phyloP scores from a whole-genome alignment of 1,140 invertebrate species.

The Phenacoccus solenopsis region DNA sequence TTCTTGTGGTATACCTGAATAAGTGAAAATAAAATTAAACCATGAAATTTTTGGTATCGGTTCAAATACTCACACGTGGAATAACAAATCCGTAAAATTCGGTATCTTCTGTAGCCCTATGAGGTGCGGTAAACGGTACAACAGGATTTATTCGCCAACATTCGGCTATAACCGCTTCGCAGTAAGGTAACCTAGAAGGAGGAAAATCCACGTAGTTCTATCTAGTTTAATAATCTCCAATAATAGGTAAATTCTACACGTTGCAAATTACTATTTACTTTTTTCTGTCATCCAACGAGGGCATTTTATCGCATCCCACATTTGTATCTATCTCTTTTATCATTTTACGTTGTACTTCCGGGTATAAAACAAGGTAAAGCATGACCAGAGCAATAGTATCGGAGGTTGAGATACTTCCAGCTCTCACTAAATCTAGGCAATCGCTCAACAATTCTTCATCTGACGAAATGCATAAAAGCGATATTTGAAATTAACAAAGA shows the following conservation, averaged over 20 bases:
- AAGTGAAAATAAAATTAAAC: no score
- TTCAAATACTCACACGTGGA: slow-evolving; percentile 30
- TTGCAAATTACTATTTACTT: no score
- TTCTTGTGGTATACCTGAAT: no score
- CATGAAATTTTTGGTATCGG: no score
- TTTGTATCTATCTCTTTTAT: slow-evolving; percentile 43
- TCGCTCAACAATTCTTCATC: slow-evolving; percentile 38
- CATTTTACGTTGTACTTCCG: slow-evolving; percentile 42
- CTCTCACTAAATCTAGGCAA: slow-evolving; percentile 44
- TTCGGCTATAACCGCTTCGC: slow-evolving; percentile 39
- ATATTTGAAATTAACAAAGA: no score
- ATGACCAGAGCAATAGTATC: slow-evolving; percentile 46
- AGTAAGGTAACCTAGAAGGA: slow-evolving; percentile 35
- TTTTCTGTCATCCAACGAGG: slow-evolving; percentile 36
- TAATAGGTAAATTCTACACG: no score
- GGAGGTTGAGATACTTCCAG: slow-evolving; percentile 48
- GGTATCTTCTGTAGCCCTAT: slow-evolving; percentile 22
- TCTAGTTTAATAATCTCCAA: no score
- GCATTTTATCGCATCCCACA: slow-evolving; percentile 35
- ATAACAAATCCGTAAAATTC: slow-evolving; percentile 29
- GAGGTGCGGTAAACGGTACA: slow-evolving; percentile 27
- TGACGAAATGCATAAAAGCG: no score
- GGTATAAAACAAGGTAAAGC: slow-evolving; percentile 41
- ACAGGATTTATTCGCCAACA: slow-evolving; percentile 36
- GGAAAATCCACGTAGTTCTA: no score